Conservation (phyloP, 2,797 vertebrate species). For the Tenualosa thibaudeaui region DNA sequence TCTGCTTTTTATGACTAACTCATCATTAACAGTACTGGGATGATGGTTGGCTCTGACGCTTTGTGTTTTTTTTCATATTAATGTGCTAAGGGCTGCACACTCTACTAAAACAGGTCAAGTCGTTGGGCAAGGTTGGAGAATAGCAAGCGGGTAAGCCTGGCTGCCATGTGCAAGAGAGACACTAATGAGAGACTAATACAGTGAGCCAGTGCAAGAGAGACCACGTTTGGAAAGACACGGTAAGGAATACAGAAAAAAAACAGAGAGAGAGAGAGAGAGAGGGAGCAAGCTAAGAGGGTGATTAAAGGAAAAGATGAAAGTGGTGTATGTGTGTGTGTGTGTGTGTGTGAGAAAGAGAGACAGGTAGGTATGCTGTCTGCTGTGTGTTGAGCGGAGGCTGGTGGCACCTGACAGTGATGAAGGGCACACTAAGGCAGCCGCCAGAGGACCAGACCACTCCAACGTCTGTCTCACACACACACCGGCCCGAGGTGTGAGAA, state of each 20-base stretch:
- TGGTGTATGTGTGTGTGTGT: neutral
- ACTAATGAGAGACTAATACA: no score
- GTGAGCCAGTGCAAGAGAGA: no score
- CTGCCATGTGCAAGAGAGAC: no score
- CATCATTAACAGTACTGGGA: neutral
- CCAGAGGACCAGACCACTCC: slow-evolving; percentile 23
- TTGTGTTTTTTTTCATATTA: neutral
- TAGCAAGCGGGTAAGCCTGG: no score
- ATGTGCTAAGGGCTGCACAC: neutral
- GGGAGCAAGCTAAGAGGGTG: neutral
- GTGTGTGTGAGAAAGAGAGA: neutral
- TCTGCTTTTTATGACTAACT: neutral
- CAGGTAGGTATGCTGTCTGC: slow-evolving; percentile 5
- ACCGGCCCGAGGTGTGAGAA: slow-evolving; percentile 11
- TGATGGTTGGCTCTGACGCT: neutral
- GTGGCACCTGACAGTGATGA: slow-evolving; percentile 31
- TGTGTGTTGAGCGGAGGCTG: neutral
- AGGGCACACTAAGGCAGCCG: slow-evolving; percentile 26
- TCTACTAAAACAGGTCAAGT: neutral
- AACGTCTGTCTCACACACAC: slow-evolving; percentile 15
- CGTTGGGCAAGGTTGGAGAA: no score
- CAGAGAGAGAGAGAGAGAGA: neutral
- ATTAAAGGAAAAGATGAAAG: neutral
- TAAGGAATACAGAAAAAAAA: no score
- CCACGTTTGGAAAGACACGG: no score